phyloP scores from a whole-genome alignment of 2,888 invertebrate species.

The Morpho achilles region DNA sequence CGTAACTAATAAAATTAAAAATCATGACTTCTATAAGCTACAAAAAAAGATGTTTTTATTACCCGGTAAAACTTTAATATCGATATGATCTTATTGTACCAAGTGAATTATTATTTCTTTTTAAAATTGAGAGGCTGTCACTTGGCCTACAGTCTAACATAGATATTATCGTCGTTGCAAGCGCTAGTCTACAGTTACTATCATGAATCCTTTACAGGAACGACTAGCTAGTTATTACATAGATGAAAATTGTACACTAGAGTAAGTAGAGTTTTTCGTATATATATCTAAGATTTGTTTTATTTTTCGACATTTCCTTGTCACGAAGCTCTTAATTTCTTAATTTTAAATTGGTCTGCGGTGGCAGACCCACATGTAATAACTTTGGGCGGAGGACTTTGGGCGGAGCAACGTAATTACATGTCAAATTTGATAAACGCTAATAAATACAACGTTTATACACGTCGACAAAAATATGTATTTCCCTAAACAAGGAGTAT shows the following conservation, averaged over 20 bases:
- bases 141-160: constrained; percentile 36
- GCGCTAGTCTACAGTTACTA: constrained; percentile 41
- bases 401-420: no score
- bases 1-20: no score
- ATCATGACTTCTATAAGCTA: neutral
- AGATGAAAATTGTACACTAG: neutral
- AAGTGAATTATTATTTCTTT: neutral
- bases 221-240: neutral
- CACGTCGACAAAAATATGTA: no score
- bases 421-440: no score
- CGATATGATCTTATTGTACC: neutral
- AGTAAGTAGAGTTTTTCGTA: neutral
- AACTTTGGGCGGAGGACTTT: no score
- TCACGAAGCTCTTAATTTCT: no score
- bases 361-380: no score
- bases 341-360: no score
- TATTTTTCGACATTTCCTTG: no score
- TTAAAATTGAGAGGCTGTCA: constrained; percentile 13
- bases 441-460: no score
- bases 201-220: constrained; percentile 51
- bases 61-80: neutral
- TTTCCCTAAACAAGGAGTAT: no score
- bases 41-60: neutral
- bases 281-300: no score
- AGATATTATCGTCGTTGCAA: constrained; percentile 50